Percentiles rank a stretch among this genome's conserved stretches.
These are phyloP conservation scores for Steromphala cineraria DNA, from an alignment of 2,888 invertebrate genomes.

Conservation along the genomic window DNA sequence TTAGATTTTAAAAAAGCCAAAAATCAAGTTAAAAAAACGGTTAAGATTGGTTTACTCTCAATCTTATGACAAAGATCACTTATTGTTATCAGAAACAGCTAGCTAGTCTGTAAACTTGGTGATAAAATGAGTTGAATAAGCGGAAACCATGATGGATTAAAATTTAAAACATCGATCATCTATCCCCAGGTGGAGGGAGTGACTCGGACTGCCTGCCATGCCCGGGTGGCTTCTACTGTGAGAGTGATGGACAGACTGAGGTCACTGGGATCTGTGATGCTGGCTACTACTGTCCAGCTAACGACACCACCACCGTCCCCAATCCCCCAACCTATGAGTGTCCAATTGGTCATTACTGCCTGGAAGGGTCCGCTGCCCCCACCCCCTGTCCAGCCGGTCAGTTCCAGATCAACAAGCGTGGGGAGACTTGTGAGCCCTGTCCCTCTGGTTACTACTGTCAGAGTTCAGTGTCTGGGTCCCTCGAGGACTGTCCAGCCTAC, in stretches of 20 bases:
- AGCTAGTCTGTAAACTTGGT: no score
- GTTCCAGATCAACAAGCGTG: constrained; percentile 60
- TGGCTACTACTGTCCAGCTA: constrained; percentile 73
- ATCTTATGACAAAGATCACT: no score
- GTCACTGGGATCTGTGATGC: constrained; percentile 63
- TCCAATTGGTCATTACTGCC: constrained; percentile 65
- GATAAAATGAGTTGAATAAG: no score
- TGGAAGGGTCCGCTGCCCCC: constrained; percentile 62
- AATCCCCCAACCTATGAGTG: constrained; percentile 61
- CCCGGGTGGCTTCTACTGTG: constrained; percentile 70
- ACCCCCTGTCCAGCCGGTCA: constrained; percentile 63
- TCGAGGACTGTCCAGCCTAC: constrained; percentile 63
- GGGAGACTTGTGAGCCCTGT: constrained; percentile 63
- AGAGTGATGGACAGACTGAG: constrained; percentile 57
- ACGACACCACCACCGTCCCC: constrained; percentile 58
- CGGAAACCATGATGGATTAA: no score
- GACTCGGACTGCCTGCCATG: constrained; percentile 68
- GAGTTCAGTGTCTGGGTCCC: constrained; percentile 56
- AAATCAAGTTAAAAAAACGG: no score
- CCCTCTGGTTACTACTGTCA: constrained; percentile 71
- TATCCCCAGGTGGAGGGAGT: constrained; percentile 56
- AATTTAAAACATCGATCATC: not conserved
- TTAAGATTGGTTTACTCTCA: no score
- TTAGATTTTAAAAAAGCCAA: no score
- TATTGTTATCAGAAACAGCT: no score